Percentiles rank a stretch among this genome's conserved stretches.
Evolutionary conservation across 2,797 vertebrate genomes (phyloP).

Genomic region (Threskiornis aethiopicus): DNA sequence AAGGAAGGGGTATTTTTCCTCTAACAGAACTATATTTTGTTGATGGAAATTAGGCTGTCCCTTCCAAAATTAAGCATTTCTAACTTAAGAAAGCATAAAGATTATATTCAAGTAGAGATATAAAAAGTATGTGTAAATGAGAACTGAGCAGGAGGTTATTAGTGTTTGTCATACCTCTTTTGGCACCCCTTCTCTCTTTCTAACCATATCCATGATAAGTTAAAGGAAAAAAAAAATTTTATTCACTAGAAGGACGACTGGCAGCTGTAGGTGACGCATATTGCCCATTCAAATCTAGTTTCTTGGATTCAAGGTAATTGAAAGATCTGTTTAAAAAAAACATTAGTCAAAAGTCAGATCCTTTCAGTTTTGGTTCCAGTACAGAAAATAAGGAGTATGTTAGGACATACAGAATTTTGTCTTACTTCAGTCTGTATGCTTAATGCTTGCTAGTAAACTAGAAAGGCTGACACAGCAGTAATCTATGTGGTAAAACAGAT

Average conservation of each 20-base stretch:
- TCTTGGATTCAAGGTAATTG: not conserved
- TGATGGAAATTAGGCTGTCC: not conserved
- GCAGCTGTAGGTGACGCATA: not conserved
- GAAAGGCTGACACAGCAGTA: not conserved
- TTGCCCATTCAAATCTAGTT: not conserved
- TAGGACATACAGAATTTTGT: not conserved
- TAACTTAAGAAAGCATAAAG: not conserved
- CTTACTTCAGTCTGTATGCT: not conserved
- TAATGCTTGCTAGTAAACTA: not conserved
- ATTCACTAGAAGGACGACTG: not conserved
- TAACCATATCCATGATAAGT: not conserved
- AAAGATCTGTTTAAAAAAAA: not conserved
- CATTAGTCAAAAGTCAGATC: not conserved
- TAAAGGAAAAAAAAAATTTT: not conserved
- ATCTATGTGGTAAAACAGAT: not conserved
- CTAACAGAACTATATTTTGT: not conserved
- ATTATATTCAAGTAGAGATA: not conserved
- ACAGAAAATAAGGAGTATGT: not conserved
- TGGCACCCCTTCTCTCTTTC: not conserved
- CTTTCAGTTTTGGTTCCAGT: not conserved
- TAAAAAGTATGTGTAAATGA: not conserved
- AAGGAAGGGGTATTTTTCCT: slow-evolving; percentile 40
- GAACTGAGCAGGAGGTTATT: slow-evolving; percentile 28
- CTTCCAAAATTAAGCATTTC: not conserved
- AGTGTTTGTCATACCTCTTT: slow-evolving; percentile 50